Percentiles rank a stretch among this genome's conserved stretches.
Evolutionary conservation across 2,797 vertebrate species (phyloP).

Genomic region (Enteromius argenteus): DNA sequence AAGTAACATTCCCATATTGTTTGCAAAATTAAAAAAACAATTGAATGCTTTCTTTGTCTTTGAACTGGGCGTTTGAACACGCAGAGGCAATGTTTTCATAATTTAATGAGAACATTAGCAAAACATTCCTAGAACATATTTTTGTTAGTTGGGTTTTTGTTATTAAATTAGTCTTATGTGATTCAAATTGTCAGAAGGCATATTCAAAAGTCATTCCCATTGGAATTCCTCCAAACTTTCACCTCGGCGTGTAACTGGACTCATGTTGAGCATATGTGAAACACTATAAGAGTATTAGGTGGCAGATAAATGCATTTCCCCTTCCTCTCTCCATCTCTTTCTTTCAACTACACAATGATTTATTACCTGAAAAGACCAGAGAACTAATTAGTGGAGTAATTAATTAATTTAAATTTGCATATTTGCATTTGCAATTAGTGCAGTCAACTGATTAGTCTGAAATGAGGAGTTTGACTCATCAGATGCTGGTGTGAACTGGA

Average conservation of each 20-base stretch:
- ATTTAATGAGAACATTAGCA: not conserved
- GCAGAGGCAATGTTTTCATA: not conserved
- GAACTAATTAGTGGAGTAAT: slow-evolving; percentile 99
- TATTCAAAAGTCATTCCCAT: not conserved
- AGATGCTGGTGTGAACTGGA: slow-evolving; percentile 91
- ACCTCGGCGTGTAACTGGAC: not conserved
- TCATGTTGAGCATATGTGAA: slow-evolving; percentile 54
- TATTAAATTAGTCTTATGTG: not conserved
- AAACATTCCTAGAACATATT: not conserved
- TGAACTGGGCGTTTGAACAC: not conserved
- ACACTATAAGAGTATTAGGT: slow-evolving; percentile 86
- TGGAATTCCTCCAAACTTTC: slow-evolving; percentile 4
- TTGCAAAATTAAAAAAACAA: not conserved
- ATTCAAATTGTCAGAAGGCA: not conserved
- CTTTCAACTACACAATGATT: slow-evolving; percentile 96
- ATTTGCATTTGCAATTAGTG: slow-evolving; percentile 99
- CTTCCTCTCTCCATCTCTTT: slow-evolving; percentile 85
- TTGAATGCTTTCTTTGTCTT: not conserved
- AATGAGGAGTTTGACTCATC: slow-evolving; percentile 99
- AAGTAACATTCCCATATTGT: not conserved
- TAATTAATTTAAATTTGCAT: slow-evolving; percentile 99
- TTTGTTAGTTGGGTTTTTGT: not conserved
- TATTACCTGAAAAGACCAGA: slow-evolving; percentile 99
- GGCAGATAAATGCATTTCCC: slow-evolving; percentile 83
- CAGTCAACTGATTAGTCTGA: slow-evolving; percentile 99